Conservation (phyloP, 1,140 invertebrate species). For the Stratiolaelaps scimitus region DNA sequence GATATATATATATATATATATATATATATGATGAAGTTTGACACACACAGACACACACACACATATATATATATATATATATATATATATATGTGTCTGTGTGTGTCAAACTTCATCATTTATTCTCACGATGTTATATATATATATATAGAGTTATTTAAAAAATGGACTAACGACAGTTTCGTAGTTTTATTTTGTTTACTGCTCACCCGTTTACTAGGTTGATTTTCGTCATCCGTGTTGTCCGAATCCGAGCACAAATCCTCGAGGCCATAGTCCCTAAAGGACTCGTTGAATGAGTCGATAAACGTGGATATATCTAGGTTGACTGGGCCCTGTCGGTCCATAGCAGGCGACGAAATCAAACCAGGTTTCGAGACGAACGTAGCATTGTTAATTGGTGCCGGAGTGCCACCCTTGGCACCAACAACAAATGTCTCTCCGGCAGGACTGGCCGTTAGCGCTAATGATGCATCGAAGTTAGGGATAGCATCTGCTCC, state of each 20-base stretch:
- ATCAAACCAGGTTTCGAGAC: constrained; percentile 18
- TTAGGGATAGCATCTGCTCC: neutral
- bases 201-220: constrained; percentile 4
- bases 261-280: constrained; percentile 19
- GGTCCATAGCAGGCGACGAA: neutral
- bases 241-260: constrained; percentile 24
- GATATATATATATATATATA: no score
- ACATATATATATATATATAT: no score
- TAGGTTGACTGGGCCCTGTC: neutral
- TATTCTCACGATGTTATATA: no score
- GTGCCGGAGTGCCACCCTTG: no score
- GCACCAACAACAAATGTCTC: constrained; percentile 1
- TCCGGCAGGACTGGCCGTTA: neutral
- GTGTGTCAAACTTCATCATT: no score
- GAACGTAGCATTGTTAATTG: neutral
- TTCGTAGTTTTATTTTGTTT: no score
- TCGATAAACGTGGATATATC: neutral
- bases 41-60: no score
- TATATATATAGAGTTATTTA: no score
- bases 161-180: no score
- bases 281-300: constrained; percentile 11
- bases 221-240: constrained; percentile 7
- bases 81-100: no score
- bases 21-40: no score
- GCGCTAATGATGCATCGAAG: constrained; percentile 14